Evolutionary conservation across 2,113 vertebrate species (phyloP), one percentile per base, ranked within the genome.

Genomic region (Lycaon pictus): DNA sequence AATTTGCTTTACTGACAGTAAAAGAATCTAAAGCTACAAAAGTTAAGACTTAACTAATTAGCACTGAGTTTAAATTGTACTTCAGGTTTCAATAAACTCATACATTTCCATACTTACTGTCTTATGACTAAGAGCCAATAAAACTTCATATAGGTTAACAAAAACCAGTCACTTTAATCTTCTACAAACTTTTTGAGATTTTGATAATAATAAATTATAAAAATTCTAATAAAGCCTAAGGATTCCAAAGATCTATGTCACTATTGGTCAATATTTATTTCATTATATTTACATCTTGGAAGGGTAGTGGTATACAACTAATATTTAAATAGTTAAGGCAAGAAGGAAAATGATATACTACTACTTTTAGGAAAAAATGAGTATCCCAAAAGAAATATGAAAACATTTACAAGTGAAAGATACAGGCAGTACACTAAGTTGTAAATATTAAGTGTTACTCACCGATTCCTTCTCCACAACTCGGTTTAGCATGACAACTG

Each of bases 401-500:
- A 62, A 65, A 25, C 1, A 93, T 19, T 83, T 72, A 27, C 25
- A 89, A 88, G 15, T n/a, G 90, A 35, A 83, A 35, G 53, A 32
- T 91, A 96, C 9, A 83, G 58, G 4, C 13, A 76, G 23, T 27
- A 91, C 16, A 77, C 2, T 77, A 82, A 80, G 20, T 25, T 80
- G 23, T 58, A 96, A 92, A 77, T 55, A 89, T 19, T 67, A 62
- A 83, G 29, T 51, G 63, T n/a, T 98, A 99, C 99, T 99, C 98
- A 99, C 99, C 56, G 99, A 99, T 97, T 99, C 99, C 98, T 99
- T 99, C 98, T 99, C 99, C 76, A 99, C 99, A 95, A 99, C 98
- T 98, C 99, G 99, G 98, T 99, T 99, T 95, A 99, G 99, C 99
- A 99, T 99, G 81, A 99, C 99, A 96, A 99, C 99, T 83, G 99